Percentiles rank a stretch among this genome's conserved stretches.
Conservation (phyloP, 2,888 invertebrate species). For the Acanthosoma haemorrhoidale region DNA sequence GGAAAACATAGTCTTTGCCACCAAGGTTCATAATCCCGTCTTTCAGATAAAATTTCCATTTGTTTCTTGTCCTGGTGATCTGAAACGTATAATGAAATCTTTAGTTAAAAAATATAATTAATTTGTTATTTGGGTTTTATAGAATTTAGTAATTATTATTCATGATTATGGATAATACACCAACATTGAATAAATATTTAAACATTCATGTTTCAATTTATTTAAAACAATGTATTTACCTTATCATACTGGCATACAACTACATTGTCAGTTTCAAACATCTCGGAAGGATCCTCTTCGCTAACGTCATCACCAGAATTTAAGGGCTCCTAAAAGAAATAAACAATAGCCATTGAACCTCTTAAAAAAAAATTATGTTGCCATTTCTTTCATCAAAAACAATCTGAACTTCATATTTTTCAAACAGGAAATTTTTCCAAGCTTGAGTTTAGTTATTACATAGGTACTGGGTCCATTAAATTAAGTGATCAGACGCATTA, state of each 20-base stretch:
- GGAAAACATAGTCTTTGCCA: conserved; percentile 97
- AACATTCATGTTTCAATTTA: neutral
- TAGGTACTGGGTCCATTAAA: too few relatives aligned
- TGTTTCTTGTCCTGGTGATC: conserved; percentile 96
- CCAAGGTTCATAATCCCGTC: conserved; percentile 99
- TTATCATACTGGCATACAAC: conserved; percentile 99
- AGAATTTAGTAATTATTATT: neutral
- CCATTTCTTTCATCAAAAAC: too few relatives aligned
- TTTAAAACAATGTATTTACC: conserved; percentile 50
- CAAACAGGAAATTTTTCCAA: too few relatives aligned
- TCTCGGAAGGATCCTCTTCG: conserved; percentile 87
- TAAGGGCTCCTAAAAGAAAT: conserved; percentile 68
- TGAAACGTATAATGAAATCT: conserved; percentile 47
- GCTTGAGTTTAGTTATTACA: too few relatives aligned
- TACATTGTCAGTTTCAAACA: conserved; percentile 98
- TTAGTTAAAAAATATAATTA: neutral
- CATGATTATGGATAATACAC: neutral
- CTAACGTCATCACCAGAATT: conserved; percentile 97
- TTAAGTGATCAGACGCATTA: too few relatives aligned
- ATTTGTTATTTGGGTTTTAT: neutral
- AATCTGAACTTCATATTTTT: too few relatives aligned
- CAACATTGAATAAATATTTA: neutral
- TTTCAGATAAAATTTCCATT: conserved; percentile 99
- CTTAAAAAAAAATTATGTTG: too few relatives aligned
- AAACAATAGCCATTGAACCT: too few relatives aligned